Percentiles rank a stretch among this genome's conserved stretches.
Evolutionary conservation across 2,888 invertebrate species (phyloP).

Genomic region (Lasioglossum villosulum): DNA sequence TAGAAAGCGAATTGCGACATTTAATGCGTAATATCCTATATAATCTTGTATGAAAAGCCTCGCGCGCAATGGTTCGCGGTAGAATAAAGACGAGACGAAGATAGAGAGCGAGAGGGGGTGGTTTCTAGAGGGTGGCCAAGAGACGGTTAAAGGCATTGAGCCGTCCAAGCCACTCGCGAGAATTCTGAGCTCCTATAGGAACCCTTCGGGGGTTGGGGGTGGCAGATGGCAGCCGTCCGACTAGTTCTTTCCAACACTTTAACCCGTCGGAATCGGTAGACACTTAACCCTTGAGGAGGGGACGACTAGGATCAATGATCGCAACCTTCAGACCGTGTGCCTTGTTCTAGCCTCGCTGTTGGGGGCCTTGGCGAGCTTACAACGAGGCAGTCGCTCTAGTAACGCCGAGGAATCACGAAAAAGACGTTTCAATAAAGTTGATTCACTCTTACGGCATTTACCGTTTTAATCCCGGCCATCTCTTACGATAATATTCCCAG

Average conservation of each 20-base stretch:
- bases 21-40: slow-evolving; percentile 83
- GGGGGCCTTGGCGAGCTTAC: neutral
- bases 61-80: slow-evolving; percentile 74
- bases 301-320: slow-evolving; percentile 43
- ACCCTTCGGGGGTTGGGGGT: slow-evolving; percentile 78
- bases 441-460: too few species aligned
- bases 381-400: neutral
- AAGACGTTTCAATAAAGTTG: too few species aligned
- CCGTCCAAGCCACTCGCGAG: slow-evolving; percentile 82
- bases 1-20: slow-evolving; percentile 76
- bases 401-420: neutral
- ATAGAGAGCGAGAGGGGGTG: slow-evolving; percentile 48
- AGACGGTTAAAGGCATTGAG: slow-evolving; percentile 80
- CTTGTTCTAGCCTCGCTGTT: neutral
- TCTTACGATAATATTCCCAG: neutral
- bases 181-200: slow-evolving; percentile 69
- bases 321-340: slow-evolving; percentile 1
- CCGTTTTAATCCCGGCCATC: too few species aligned
- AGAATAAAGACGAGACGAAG: slow-evolving; percentile 75
- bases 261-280: slow-evolving; percentile 58
- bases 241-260: slow-evolving; percentile 77
- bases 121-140: slow-evolving; percentile 77
- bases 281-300: slow-evolving; percentile 50
- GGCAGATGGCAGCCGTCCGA: slow-evolving; percentile 81
- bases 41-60: slow-evolving; percentile 82